A percentile compares a stretch with the other conserved stretches of the same genome.
phyloP scores from a whole-genome alignment of 30 jellyfish, hydroid and myxozoan genomes.

The Nemopilema nomurai region DNA sequence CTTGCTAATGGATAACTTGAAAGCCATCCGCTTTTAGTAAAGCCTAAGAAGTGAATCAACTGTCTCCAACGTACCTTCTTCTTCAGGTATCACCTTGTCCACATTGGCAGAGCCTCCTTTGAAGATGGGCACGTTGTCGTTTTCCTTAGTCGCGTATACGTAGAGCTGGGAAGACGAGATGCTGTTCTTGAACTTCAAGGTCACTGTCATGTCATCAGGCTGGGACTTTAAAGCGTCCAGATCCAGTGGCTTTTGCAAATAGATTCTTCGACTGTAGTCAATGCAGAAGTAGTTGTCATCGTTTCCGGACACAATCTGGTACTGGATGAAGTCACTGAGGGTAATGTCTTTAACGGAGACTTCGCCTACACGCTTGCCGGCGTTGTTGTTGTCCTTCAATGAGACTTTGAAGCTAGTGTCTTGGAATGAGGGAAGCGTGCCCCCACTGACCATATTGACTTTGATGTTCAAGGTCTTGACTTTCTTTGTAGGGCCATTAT shows the following conservation, averaged over 20 bases:
- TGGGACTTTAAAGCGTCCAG: constrained; percentile 43
- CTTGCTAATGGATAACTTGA: not conserved
- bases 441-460: constrained; percentile 72
- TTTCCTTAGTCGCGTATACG: constrained; percentile 50
- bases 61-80: constrained; percentile 34
- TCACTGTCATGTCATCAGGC: constrained; percentile 40
- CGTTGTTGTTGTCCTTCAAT: constrained; percentile 68
- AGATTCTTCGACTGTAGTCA: constrained; percentile 55
- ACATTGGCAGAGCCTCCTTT: constrained; percentile 65
- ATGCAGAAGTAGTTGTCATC: constrained; percentile 73
- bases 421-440: constrained; percentile 73
- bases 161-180: constrained; percentile 50
- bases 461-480: constrained; percentile 35
- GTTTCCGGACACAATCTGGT: constrained; percentile 68
- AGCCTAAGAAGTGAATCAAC: not conserved
- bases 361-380: constrained; percentile 61
- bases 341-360: constrained; percentile 46
- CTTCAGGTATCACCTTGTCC: constrained; percentile 53
- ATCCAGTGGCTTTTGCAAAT: constrained; percentile 78
- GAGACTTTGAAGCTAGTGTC: constrained; percentile 44
- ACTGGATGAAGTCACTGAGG: constrained; percentile 54
- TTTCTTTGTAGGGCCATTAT: constrained; percentile 61
- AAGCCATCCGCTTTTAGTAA: not conserved
- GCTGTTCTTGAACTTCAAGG: constrained; percentile 67
- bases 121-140: constrained; percentile 86